Conservation (phyloP, 2,113 vertebrate genomes). For the Steatornis caripensis region DNA sequence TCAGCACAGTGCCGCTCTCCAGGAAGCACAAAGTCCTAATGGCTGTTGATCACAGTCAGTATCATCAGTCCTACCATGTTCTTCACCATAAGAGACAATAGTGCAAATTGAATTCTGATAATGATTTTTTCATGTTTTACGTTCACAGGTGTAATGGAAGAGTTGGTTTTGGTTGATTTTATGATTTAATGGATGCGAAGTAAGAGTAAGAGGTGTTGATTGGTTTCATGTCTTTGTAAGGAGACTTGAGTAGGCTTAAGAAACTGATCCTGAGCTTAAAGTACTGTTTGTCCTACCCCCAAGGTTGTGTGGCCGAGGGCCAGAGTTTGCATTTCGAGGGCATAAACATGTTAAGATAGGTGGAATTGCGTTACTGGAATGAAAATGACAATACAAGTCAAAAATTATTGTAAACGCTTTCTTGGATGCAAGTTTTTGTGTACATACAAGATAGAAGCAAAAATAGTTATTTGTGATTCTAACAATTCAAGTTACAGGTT, state of each 20-base stretch:
- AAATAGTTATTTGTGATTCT: neutral
- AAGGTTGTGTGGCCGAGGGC: neutral
- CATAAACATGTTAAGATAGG: neutral
- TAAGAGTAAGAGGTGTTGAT: neutral
- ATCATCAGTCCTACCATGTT: neutral
- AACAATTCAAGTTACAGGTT: neutral
- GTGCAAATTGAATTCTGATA: neutral
- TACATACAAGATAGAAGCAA: neutral
- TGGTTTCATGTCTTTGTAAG: neutral
- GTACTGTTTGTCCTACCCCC: neutral
- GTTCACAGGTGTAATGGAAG: neutral
- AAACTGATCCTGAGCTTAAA: neutral
- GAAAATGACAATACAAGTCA: neutral
- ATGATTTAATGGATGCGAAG: neutral
- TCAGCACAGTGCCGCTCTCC: neutral
- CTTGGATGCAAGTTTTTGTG: neutral
- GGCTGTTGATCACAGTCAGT: neutral
- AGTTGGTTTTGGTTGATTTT: neutral
- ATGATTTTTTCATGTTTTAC: neutral
- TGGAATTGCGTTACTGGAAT: neutral
- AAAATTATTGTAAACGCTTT: neutral
- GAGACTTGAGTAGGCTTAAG: neutral
- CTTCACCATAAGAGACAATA: neutral
- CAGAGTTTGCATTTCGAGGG: neutral
- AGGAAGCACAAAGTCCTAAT: neutral